Evolutionary conservation across 2,888 invertebrate genomes (phyloP), one percentile per base, ranked within the genome.

Genomic region (Macrosiphum euphorbiae): DNA sequence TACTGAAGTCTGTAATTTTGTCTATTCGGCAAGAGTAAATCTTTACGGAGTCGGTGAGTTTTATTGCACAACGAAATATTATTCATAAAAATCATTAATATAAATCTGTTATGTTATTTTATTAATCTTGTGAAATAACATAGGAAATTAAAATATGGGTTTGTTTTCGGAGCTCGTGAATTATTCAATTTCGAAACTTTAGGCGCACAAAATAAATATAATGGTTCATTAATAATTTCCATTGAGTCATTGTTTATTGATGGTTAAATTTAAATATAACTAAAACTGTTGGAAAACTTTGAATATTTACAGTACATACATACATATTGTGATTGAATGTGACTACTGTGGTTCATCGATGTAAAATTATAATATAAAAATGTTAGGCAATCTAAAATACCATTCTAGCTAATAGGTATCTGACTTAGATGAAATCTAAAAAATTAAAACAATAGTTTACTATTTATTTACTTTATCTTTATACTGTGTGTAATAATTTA

Each of bases 111-210:
- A 41, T 47, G 67, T 47, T 90, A 55, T 90, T 67, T 90, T 90
- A 58, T 58, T 91, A 50, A 78, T 78, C 13, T 91, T 52, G 55
- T 47, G 47, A 85, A 85, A 86, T 86, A 78, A 58, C 85, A 58
- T 41, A 55, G 85, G 85, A 91, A 91, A 91, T 85, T 91, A 52
- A 85, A 91, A 91, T 91, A 28, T 84, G 85, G 44, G 91, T 86
- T 86, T 91, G 85, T 91, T 58, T 85, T 91, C 24, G 24, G 58
- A 91, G 58, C 85, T 91, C 58, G 58, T 91, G 85, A 91, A 86
- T 91, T 58, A 91, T 91, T 91, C 58, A 91, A 91, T 41, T 86
- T 86, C 10, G 11, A 58, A 91, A 91, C 91, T 91, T 91, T 86
- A 47, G 58, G 47, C 44, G 55, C 28, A 24, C 58, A 55, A 50